Percentiles rank a stretch among this genome's conserved stretches.
phyloP scores from a whole-genome alignment of 2,888 invertebrate species.

The Nemurella pictetii region DNA sequence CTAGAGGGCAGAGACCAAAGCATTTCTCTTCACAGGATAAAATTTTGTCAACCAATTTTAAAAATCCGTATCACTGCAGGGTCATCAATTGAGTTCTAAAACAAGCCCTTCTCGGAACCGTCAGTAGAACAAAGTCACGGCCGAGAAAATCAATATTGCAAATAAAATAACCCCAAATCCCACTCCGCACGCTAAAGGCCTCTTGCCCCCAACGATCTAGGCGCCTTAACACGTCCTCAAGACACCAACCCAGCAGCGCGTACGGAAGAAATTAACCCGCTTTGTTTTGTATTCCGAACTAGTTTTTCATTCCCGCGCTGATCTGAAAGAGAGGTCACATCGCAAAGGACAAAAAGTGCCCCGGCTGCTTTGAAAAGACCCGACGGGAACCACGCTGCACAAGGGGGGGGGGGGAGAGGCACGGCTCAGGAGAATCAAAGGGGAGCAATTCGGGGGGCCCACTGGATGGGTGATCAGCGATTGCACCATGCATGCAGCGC shows the following conservation, averaged over 20 bases:
- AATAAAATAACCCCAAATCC: too few relatives aligned
- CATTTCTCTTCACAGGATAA: too few relatives aligned
- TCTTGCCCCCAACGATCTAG: background rate
- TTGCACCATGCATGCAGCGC: background rate
- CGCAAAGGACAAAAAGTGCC: background rate
- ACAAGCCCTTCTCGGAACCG: too few relatives aligned
- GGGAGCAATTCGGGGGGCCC: background rate
- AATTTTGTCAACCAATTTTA: too few relatives aligned
- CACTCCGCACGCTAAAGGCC: too few relatives aligned
- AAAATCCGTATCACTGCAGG: too few relatives aligned
- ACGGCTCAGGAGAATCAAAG: background rate
- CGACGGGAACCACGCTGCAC: too few relatives aligned
- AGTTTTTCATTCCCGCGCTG: background rate
- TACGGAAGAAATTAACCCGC: background rate
- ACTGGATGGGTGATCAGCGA: background rate
- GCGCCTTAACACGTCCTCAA: background rate
- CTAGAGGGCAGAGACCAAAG: too few relatives aligned
- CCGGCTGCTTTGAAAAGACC: background rate
- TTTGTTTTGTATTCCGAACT: background rate
- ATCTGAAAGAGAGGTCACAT: background rate
- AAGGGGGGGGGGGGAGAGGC: background rate
- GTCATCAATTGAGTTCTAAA: too few relatives aligned
- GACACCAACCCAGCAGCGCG: background rate
- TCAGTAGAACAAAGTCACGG: too few relatives aligned
- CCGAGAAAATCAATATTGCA: too few relatives aligned